Evolutionary conservation across 2,113 vertebrate genomes (phyloP).

Genomic region (Meleagris gallopavo): DNA sequence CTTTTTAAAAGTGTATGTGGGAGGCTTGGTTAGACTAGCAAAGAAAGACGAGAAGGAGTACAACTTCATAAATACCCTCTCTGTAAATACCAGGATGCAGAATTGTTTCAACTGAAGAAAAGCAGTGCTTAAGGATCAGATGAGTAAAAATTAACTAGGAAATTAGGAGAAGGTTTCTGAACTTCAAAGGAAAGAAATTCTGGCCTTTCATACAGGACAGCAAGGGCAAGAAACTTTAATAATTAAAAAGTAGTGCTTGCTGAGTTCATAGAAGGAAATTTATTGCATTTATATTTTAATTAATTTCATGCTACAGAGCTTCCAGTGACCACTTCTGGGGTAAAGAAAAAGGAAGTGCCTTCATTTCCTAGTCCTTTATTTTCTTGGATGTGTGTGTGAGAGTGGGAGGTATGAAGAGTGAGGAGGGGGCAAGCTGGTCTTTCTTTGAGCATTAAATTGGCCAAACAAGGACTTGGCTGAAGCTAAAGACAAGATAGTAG

Average conservation of each 20-base stretch:
- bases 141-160: constrained; percentile 53
- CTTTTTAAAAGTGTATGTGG: background rate
- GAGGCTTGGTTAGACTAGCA: background rate
- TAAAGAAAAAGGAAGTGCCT: constrained; percentile 51
- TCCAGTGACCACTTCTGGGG: constrained; percentile 61
- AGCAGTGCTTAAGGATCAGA: constrained; percentile 26
- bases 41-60: background rate
- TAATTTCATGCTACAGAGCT: constrained; percentile 73
- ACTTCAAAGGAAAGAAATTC: constrained; percentile 57
- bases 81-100: constrained; percentile 2
- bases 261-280: constrained; percentile 60
- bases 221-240: constrained; percentile 58
- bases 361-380: constrained; percentile 42
- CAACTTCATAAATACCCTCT: background rate
- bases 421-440: constrained; percentile 44
- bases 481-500: background rate
- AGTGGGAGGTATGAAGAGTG: background rate
- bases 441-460: constrained; percentile 65
- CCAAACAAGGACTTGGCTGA: constrained; percentile 41
- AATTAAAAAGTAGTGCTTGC: constrained; percentile 61
- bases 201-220: constrained; percentile 42
- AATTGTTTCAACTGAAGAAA: constrained; percentile 23
- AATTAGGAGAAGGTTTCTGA: constrained; percentile 43
- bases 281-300: constrained; percentile 68
- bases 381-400: constrained; percentile 35